Evolutionary conservation across 2,888 invertebrate genomes (phyloP).

Genomic region (Bellardia pandia): DNA sequence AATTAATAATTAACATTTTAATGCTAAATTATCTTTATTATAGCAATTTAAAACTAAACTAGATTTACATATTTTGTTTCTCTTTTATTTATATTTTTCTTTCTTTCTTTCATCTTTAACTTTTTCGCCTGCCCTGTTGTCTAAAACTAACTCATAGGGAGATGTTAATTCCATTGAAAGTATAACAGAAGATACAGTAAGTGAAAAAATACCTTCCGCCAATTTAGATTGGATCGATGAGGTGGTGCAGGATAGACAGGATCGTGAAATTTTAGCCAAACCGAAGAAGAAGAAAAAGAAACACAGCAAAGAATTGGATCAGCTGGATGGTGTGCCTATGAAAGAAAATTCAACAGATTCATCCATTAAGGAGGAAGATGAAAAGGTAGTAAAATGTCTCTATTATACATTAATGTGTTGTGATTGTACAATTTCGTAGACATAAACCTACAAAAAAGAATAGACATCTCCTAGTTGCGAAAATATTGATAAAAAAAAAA

Average conservation of each 20-base stretch:
- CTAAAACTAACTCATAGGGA: conserved; percentile 75
- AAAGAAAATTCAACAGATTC: conserved; percentile 72
- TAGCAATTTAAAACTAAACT: conserved; percentile 26
- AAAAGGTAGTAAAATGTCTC: conserved; percentile 83
- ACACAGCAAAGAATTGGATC: conserved; percentile 76
- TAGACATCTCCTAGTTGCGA: neutral
- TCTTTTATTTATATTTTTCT: conserved; percentile 25
- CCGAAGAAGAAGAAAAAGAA: conserved; percentile 79
- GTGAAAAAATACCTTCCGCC: conserved; percentile 73
- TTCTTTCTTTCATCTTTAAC: neutral
- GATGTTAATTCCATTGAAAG: conserved; percentile 83
- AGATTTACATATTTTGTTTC: conserved; percentile 7
- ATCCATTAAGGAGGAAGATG: conserved; percentile 78
- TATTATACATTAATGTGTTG: conserved; percentile 84
- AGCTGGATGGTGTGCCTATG: conserved; percentile 77
- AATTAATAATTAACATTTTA: conserved; percentile 47
- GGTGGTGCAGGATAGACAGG: conserved; percentile 75
- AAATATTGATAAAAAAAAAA: neutral
- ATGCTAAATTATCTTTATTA: neutral
- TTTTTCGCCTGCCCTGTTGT: too few species aligned
- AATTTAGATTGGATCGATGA: conserved; percentile 79
- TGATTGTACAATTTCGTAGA: conserved; percentile 83
- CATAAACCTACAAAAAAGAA: neutral
- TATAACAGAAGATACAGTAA: conserved; percentile 75
- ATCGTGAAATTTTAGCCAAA: conserved; percentile 76